These are phyloP conservation scores for Ciconia nigra DNA, from an alignment of 2,797 vertebrate species.

Conservation along the genomic window DNA sequence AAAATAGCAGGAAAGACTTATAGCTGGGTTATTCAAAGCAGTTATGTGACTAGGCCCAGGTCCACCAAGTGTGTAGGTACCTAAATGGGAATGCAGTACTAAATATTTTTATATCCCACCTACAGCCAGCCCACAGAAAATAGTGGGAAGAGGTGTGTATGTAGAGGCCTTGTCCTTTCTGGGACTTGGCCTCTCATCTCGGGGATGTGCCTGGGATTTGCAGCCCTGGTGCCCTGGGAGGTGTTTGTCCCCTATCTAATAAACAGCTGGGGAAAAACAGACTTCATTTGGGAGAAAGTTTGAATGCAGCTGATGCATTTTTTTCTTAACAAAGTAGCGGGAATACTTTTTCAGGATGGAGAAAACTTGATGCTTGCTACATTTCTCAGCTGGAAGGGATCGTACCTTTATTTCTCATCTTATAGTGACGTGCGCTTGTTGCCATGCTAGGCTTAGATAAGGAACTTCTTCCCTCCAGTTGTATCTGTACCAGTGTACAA, in stretches of 20 bases:
- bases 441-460: neutral
- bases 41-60: neutral
- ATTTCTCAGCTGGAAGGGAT: neutral
- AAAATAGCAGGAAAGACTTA: neutral
- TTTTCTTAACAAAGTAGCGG: neutral
- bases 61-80: neutral
- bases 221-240: neutral
- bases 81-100: neutral
- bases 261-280: neutral
- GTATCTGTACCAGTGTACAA: neutral
- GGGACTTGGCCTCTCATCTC: neutral
- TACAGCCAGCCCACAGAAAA: neutral
- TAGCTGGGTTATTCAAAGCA: neutral
- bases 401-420: neutral
- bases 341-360: neutral
- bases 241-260: neutral
- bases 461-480: neutral
- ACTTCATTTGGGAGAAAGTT: neutral
- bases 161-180: neutral
- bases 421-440: accelerated
- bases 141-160: neutral
- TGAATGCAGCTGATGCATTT: neutral
- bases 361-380: neutral
- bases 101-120: neutral
- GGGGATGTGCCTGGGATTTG: neutral